Evolutionary conservation across 2,113 vertebrate species (phyloP), one percentile per base, ranked within the genome.

Genomic region (Emydocephalus ijimae): DNA sequence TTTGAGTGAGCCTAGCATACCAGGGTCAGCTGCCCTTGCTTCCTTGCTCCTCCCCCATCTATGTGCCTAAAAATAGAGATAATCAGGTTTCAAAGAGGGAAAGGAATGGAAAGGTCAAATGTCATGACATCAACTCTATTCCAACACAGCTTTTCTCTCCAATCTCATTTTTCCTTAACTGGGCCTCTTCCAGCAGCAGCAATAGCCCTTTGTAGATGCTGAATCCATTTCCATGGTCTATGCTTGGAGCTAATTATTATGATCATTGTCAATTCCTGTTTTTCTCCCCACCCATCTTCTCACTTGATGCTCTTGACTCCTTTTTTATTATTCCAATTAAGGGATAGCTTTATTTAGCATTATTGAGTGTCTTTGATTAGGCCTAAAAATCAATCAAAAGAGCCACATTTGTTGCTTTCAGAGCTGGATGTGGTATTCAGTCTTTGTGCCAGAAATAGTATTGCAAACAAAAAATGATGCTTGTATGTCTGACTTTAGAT

Each of bases 31-130:
- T 91, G 91, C 91, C 45, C 91, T 86, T 89, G 88, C 59, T 89
- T 94, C 92, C 90, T 69, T 34, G n/a, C 91, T 93, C 64, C 94
- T 94, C 93, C 93, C 93, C 89, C 2, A 0, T 87, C 88, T 93
- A 94, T 0, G 0, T 64, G 90, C 94, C 95, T 97, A 96, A 96
- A 97, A 96, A 96, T 96, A 96, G 96, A 90, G 0, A 85, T 97
- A 96, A 96, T 97, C 96, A 93, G 93, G 94, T 96, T 97, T 97
- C 97, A 97, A 96, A 97, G 96, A 96, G 91, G 90, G 96, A 96
- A 94, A 96, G 90, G 95, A 96, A 96, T 59, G 59, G 91, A 95
- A 89, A 94, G 96, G 96, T 97, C 93, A 9, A 91, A 93, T 95
- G 96, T 96, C 96, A 50, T 0, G 93, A 97, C 96, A 96, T 94